Base-by-base conservation (phyloP, 2,113 vertebrate genomes). In the Sceloporus tristichus region DNA sequence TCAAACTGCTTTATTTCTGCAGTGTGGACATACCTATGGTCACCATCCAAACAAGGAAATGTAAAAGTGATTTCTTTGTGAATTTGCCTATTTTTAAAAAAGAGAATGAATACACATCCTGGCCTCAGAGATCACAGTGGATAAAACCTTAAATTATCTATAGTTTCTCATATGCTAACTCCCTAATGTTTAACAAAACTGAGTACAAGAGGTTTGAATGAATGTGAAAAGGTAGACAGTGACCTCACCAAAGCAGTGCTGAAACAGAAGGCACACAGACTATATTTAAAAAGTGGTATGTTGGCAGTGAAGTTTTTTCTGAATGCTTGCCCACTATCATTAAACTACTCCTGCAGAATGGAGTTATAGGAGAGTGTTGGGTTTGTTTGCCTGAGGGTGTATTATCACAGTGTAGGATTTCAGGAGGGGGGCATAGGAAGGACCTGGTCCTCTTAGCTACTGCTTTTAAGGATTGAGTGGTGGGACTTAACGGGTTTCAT, bases 261-360 rank as follows among this genome's bases (percentile, higher is more conserved):
- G 92, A 90, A 71, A 40, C 71, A 89, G 86, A 54, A 9, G 23
- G 87, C 85, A 62, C 87, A 90, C 88, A 65, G 42, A 89, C 85
- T 79, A 1, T 84, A 79, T 70, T 91, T 65, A 85, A 91, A 86
- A 92, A 88, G 13, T 88, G 70, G 1, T 73, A 8, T 5, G 40
- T 56, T 48, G 9, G 27, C 23, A n/a, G 88, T 71, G 70, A 85
- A 53, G 42, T 29, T 68, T 86, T 86, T 66, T 3, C 40, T 68
- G 65, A 86, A 78, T 14, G 11, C 76, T 79, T 79, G 59, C 19
- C 62, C 29, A 29, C 40, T 9, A 53, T 27, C n/a, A 21, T 68
- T 21, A 25, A 40, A 13, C 10, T 68, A 6, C 8, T 9, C 23
- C 25, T 38, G 29, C 29, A 34, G 23, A 23, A 8, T 16, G n/a